Evolutionary conservation across 2,888 invertebrate species (phyloP).

Genomic region (Tipula lateralis): DNA sequence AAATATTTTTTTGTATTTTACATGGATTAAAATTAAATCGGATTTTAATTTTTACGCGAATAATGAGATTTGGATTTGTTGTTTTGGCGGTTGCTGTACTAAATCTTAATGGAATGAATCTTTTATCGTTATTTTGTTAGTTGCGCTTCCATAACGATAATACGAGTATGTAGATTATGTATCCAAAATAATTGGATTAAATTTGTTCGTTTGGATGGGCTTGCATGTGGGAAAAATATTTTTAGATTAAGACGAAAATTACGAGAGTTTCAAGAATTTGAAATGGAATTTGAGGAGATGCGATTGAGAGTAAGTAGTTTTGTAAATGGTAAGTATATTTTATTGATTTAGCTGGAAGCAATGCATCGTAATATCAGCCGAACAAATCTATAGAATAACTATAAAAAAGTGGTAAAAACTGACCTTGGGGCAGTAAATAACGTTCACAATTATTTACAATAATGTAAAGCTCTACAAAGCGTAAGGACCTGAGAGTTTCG

Average conservation of each 20-base stretch:
- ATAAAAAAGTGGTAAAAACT: too few relatives aligned
- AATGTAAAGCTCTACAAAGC: too few relatives aligned
- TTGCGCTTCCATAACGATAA: neutral
- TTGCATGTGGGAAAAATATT: neutral
- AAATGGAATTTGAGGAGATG: neutral
- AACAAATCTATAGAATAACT: too few relatives aligned
- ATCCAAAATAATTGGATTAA: neutral
- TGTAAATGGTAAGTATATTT: too few relatives aligned
- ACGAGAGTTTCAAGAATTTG: neutral
- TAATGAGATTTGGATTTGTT: neutral
- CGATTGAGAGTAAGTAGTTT: too few relatives aligned
- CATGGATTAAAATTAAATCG: constrained; percentile 7
- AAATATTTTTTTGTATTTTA: neutral
- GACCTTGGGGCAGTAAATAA: too few relatives aligned
- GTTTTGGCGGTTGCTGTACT: neutral
- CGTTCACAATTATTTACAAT: too few relatives aligned
- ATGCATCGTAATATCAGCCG: too few relatives aligned
- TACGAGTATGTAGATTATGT: neutral
- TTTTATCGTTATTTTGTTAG: neutral
- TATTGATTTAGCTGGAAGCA: too few relatives aligned
- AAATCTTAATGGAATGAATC: neutral
- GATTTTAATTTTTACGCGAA: neutral
- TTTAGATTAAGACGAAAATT: neutral
- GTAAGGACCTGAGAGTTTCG: too few relatives aligned
- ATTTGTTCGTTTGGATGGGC: neutral